A percentile compares a stretch with the other conserved stretches of the same genome.
Evolutionary conservation across 2,888 invertebrate genomes (phyloP).

Genomic region (Nematopogon swammerdamellus): DNA sequence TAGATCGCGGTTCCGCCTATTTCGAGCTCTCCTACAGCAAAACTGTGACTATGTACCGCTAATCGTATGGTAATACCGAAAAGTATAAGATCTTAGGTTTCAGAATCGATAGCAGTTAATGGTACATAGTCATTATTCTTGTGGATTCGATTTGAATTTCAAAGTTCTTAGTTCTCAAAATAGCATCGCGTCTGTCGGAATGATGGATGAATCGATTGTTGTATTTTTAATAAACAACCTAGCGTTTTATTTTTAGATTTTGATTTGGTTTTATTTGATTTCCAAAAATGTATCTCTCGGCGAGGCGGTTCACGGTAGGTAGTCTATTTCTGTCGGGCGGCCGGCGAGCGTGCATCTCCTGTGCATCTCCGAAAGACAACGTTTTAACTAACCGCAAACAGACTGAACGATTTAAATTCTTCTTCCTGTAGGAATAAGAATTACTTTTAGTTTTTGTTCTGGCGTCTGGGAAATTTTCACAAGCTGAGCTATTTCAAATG

Average conservation of each 20-base stretch:
- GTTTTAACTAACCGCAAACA: neutral
- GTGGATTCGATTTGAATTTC: too few species aligned
- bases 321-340: neutral
- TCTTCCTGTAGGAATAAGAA: neutral
- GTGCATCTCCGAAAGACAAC: neutral
- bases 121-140: too few species aligned
- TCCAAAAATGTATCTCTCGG: slow-evolving; percentile 51
- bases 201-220: neutral
- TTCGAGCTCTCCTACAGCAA: neutral
- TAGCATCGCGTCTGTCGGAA: too few species aligned
- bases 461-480: neutral
- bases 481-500: neutral
- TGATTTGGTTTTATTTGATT: slow-evolving; percentile 42
- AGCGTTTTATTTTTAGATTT: slow-evolving; percentile 37
- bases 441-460: neutral
- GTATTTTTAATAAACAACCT: slow-evolving; percentile 22
- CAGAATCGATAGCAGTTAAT: too few species aligned
- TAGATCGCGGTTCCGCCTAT: neutral
- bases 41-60: neutral
- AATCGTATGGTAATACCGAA: too few species aligned
- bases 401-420: neutral
- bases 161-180: neutral
- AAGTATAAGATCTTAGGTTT: too few species aligned
- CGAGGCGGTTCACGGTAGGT: neutral
- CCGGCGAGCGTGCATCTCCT: neutral